A percentile compares a stretch with the other conserved stretches of the same genome.
phyloP scores from a whole-genome alignment of 2,797 vertebrate genomes.

The Hyperoplus immaculatus region DNA sequence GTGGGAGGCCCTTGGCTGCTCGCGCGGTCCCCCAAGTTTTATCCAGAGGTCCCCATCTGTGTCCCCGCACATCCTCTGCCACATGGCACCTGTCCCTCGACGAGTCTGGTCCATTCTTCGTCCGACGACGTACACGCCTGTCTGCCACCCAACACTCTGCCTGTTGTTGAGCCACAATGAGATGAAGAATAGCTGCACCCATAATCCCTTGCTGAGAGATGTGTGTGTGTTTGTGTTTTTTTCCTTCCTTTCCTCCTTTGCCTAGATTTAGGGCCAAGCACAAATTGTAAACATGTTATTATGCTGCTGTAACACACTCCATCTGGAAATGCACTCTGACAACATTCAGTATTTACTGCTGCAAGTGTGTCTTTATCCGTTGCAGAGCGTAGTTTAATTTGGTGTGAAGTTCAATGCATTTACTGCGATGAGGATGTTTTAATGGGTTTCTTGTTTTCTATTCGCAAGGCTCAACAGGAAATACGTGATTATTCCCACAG shows the following conservation, averaged over 20 bases:
- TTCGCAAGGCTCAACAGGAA: conserved; percentile 22
- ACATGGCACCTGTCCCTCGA: conserved; percentile 88
- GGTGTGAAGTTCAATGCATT: conserved; percentile 66
- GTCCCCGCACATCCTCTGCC: conserved; percentile 83
- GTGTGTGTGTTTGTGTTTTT: conserved; percentile 44
- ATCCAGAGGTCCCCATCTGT: conserved; percentile 87
- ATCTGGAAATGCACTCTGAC: conserved; percentile 77
- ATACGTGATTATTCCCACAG: neutral
- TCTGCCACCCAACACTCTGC: conserved; percentile 81
- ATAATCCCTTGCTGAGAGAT: conserved; percentile 87
- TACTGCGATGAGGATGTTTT: conserved; percentile 27
- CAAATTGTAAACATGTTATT: conserved; percentile 89
- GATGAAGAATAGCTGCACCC: conserved; percentile 86
- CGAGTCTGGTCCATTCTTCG: conserved; percentile 89
- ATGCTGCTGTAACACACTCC: conserved; percentile 83
- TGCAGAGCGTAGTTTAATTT: conserved; percentile 66
- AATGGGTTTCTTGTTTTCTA: conserved; percentile 48
- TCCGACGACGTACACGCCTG: conserved; percentile 80
- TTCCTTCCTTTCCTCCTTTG: conserved; percentile 71
- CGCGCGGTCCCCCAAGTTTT: conserved; percentile 83
- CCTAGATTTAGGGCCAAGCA: conserved; percentile 83
- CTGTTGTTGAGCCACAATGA: conserved; percentile 89
- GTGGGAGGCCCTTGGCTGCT: conserved; percentile 85
- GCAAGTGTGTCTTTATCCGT: conserved; percentile 67
- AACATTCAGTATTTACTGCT: conserved; percentile 69